phyloP scores from a whole-genome alignment of 2,888 invertebrate genomes.

The Barypeithes pellucidus region DNA sequence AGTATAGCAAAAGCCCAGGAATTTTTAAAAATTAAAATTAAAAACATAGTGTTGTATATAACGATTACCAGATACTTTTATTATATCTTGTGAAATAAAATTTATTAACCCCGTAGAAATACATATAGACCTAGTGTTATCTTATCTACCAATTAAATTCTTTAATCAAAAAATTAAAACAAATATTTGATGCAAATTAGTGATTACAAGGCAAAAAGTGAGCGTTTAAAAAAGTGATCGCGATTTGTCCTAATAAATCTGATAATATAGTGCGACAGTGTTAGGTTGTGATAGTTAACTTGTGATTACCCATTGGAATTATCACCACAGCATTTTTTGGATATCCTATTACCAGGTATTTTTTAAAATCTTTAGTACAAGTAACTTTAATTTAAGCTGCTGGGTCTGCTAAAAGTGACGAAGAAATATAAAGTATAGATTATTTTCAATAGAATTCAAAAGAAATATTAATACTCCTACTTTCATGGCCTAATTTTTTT shows the following conservation, averaged over 20 bases:
- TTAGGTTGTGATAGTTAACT: constrained; percentile 1
- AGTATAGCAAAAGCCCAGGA: no score
- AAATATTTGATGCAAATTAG: constrained; percentile 1
- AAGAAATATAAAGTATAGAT: no score
- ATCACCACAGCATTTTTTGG: neutral
- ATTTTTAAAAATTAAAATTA: neutral
- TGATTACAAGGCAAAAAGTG: neutral
- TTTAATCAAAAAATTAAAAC: neutral
- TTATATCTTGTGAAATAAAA: neutral
- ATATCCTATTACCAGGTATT: neutral
- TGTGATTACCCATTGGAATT: constrained; percentile 2
- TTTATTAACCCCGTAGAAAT: neutral
- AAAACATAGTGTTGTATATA: neutral
- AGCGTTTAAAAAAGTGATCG: neutral
- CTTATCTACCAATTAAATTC: neutral
- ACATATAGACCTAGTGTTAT: neutral
- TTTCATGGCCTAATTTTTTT: no score
- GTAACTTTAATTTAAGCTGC: no score
- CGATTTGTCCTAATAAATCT: neutral
- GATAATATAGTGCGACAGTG: neutral
- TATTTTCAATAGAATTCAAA: no score
- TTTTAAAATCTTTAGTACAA: neutral
- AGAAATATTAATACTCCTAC: no score
- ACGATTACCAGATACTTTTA: neutral
- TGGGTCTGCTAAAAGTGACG: no score